Evolutionary conservation across 2,113 vertebrate species (phyloP).

Genomic region (Turnix velox): DNA sequence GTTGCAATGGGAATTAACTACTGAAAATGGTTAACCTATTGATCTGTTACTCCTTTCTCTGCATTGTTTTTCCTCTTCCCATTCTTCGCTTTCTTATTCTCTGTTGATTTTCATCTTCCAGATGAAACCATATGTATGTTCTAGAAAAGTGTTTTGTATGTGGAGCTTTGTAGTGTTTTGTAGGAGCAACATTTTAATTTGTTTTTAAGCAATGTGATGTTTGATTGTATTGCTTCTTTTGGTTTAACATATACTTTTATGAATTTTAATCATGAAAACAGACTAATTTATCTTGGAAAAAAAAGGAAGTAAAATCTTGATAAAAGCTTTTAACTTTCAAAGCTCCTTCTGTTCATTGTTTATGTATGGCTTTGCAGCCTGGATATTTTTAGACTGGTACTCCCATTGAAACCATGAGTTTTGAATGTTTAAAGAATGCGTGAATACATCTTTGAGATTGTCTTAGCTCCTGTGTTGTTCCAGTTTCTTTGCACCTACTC

Average conservation of each 20-base stretch:
- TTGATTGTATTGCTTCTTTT: not conserved
- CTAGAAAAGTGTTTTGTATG: not conserved
- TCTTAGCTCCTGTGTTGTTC: not conserved
- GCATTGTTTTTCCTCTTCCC: not conserved
- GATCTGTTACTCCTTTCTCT: not conserved
- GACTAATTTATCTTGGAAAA: not conserved
- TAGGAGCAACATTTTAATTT: not conserved
- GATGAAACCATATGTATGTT: not conserved
- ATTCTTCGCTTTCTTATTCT: not conserved
- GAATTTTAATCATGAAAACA: not conserved
- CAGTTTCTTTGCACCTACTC: not conserved
- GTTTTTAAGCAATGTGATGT: not conserved
- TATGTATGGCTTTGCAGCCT: not conserved
- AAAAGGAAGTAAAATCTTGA: not conserved
- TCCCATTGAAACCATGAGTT: conserved; percentile 25
- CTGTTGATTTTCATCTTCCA: not conserved
- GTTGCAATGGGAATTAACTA: not conserved
- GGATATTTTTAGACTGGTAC: conserved; percentile 30
- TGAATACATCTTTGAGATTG: not conserved
- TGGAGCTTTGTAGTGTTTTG: not conserved
- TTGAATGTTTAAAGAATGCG: conserved; percentile 13
- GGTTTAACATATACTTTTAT: not conserved
- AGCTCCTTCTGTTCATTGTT: conserved; percentile 22
- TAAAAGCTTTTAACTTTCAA: conserved; percentile 35
- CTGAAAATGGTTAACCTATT: not conserved